Base-by-base conservation (phyloP, 53 echinoderm and acorn worm genomes). In the Actinopyga echinites region DNA sequence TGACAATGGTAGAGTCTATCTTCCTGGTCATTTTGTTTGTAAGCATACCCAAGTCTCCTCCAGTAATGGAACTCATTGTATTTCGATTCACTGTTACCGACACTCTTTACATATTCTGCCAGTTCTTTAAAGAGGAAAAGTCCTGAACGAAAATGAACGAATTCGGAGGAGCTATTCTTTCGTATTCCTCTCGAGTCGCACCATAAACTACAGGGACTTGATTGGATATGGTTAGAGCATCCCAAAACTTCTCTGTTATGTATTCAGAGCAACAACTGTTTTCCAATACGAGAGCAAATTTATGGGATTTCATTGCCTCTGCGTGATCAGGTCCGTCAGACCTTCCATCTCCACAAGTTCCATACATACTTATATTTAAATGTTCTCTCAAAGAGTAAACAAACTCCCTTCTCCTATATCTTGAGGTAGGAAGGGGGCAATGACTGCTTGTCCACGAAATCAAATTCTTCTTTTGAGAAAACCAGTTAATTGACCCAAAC, bases 211-310 rank as follows among this genome's bases (percentile, higher is more conserved):
- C 77, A 9, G 77, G 77, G 25, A 77, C 77, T 31, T 55, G 54
- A 19, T 77, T 77, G 45, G 2, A 54, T 3, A 77, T 15, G 7
- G 29, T 19, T 17, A 77, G 15, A 30, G 77, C 56, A 30, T 77
- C 77, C 77, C 77, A 77, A 5, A 77, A 77, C 44, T 77, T 77
- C 30, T 77, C 77, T 7, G 77, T 54, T 54, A 77, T 55, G 30
- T 77, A 77, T 21, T 77, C 77, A 15, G 77, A 54, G 21, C 77
- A 77, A 56, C 77, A 77, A 32, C 77, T 77, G 21, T 77, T 77
- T 17, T 77, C 77, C 28, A 77, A 20, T 20, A 55, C 49, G 19
- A 77, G 56, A 30, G 54, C 30, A 20, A 77, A 77, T 32, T 77
- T 77, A 20, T 56, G 28, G 25, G 49, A 52, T 49, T 26, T 77